A percentile compares a stretch with the other conserved stretches of the same genome.
Conservation (phyloP, 2,888 invertebrate species). For the Oligia latruncula region DNA sequence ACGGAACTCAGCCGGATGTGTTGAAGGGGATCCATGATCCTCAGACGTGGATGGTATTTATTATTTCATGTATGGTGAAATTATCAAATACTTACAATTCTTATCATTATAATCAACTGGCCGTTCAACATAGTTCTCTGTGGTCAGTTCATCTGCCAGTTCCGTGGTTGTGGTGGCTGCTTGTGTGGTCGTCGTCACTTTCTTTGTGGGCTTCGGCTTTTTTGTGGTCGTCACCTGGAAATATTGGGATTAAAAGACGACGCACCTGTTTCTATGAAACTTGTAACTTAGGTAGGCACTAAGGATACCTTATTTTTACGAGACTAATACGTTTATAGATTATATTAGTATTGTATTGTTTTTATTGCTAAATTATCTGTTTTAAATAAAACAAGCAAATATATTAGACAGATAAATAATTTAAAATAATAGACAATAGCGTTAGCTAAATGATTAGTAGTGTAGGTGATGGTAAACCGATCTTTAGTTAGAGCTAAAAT, state of each 20-base stretch:
- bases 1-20: not conserved
- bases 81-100: slow-evolving; percentile 77
- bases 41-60: not conserved
- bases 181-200: slow-evolving; percentile 81
- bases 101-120: slow-evolving; percentile 82
- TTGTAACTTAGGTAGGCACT: not conserved
- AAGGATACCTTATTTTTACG: not conserved
- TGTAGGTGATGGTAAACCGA: not conserved
- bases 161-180: slow-evolving; percentile 80
- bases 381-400: not conserved
- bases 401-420: not conserved
- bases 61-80: not conserved
- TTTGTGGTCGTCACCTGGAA: slow-evolving; percentile 85
- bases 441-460: not conserved
- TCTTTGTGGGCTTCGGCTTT: slow-evolving; percentile 80
- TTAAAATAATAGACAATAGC: not conserved
- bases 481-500: not conserved
- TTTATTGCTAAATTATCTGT: not conserved
- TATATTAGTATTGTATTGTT: not conserved
- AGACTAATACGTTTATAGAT: not conserved
- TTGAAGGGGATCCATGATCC: not conserved
- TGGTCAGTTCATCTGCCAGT: slow-evolving; percentile 81
- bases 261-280: slow-evolving; percentile 47
- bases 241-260: slow-evolving; percentile 70
- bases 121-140: slow-evolving; percentile 81